phyloP scores from a whole-genome alignment of 2,888 invertebrate genomes.

The Aquatica leii region DNA sequence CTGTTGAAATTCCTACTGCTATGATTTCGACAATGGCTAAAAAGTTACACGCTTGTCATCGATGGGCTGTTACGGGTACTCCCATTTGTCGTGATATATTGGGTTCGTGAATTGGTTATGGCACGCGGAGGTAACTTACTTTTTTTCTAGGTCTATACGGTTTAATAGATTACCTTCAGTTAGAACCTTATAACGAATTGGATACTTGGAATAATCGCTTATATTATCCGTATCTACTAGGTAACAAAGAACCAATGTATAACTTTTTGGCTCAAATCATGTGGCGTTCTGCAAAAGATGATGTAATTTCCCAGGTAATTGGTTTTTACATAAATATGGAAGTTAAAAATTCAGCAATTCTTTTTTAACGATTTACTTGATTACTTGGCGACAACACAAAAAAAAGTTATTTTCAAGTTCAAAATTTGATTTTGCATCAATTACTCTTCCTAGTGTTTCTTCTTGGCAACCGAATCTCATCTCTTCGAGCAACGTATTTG shows the following conservation, averaged over 20 bases:
- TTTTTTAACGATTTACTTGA: no score
- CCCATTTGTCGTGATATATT: conserved; percentile 58
- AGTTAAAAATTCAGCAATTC: no score
- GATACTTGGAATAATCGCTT: conserved; percentile 65
- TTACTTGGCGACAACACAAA: no score
- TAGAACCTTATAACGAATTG: conserved; percentile 65
- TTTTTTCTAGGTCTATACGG: conserved; percentile 59
- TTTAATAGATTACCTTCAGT: conserved; percentile 67
- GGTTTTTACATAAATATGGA: no score
- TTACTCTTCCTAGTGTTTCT: no score
- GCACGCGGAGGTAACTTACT: no score
- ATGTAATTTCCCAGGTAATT: conserved; percentile 69
- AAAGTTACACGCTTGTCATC: conserved; percentile 66
- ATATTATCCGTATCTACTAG: conserved; percentile 62
- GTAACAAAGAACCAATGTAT: conserved; percentile 61
- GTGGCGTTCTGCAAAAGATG: conserved; percentile 76
- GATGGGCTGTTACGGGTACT: conserved; percentile 82
- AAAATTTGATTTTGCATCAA: no score
- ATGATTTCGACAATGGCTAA: conserved; percentile 71
- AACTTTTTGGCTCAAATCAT: conserved; percentile 65
- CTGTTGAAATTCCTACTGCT: conserved; percentile 70
- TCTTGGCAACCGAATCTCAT: no score
- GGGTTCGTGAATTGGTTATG: no score
- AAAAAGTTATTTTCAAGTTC: no score
- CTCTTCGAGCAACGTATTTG: no score